Evolutionary conservation across 2,113 vertebrate genomes (phyloP).

Genomic region (Tichodroma muraria): DNA sequence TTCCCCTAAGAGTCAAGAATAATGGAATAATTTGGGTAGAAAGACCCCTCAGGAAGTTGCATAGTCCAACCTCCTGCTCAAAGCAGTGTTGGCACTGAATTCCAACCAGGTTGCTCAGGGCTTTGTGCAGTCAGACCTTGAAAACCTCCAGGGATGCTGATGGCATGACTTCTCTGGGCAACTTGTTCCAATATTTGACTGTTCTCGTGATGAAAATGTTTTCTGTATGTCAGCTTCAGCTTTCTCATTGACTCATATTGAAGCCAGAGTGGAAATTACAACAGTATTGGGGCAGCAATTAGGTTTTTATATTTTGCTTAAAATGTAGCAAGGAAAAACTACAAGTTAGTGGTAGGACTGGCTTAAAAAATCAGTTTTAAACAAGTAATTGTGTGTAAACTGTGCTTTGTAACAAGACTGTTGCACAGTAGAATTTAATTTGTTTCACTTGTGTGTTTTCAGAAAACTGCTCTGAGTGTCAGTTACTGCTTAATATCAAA

Average conservation of each 20-base stretch:
- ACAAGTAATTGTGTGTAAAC: neutral
- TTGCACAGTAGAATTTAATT: neutral
- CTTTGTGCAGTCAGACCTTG: neutral
- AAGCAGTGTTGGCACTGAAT: neutral
- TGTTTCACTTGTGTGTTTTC: neutral
- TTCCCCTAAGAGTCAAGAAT: neutral
- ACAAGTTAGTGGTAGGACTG: neutral
- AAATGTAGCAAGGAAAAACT: neutral
- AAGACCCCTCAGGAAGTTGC: neutral
- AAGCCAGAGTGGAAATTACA: neutral
- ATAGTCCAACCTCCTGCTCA: neutral
- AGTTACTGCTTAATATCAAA: neutral
- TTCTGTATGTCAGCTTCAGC: neutral
- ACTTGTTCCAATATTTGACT: neutral
- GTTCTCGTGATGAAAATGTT: neutral
- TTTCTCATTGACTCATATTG: neutral
- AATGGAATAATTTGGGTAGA: neutral
- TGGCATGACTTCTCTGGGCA: neutral
- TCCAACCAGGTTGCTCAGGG: neutral
- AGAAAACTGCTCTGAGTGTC: neutral
- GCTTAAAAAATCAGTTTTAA: neutral
- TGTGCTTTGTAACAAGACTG: neutral
- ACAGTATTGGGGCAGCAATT: neutral
- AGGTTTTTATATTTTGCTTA: neutral
- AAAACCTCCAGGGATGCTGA: neutral